Evolutionary conservation across 2,888 invertebrate species (phyloP), one percentile per base, ranked within the genome.

Genomic region (Eupithecia insigniata): DNA sequence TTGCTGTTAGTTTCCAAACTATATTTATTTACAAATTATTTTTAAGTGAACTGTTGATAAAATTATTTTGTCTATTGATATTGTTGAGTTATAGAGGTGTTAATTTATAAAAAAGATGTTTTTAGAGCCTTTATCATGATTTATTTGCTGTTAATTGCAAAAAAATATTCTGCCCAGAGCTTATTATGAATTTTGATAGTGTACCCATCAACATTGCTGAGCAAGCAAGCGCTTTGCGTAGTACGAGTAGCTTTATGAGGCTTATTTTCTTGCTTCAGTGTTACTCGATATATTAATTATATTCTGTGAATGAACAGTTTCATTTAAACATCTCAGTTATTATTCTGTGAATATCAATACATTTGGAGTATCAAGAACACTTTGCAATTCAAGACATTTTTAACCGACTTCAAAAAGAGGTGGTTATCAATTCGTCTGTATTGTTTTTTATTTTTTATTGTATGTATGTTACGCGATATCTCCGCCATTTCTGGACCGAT

Each of bases 1-100:
- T 70, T 73, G 73, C 73, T 65, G 26, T 58, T 43, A 66, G 68
- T 65, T 73, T 70, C 32, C 22, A 6, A 46, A 26, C 34, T 32
- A 32, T 51, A 62, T 69, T 62, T 69, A 62, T 62, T 69, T 32
- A 34, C 43, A 68, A 60, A 60, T 60, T 61, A 64, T 64, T 26
- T 62, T 39, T 64, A 64, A 64, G 64, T 64, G 0, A 36, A 22
- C 22, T 22, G 34, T 34, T 64, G 34, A 64, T n/a, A n/a, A 34
- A 18, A 22, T 64, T 64, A n/a, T 64, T 64, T 62, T 34, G 30
- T 62, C 36, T 22, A 22, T 18, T 30, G 16, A 30, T 26, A 30
- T 30, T 18, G 30, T 60, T 60, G 30, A 18, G 30, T 30, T 60
- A 60, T 28, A 2, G 18, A 18, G 60, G 30, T 30, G 30, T 60